These are phyloP conservation scores for Rana temporaria DNA, from an alignment of 2,113 vertebrate genomes.

Conservation along the genomic window DNA sequence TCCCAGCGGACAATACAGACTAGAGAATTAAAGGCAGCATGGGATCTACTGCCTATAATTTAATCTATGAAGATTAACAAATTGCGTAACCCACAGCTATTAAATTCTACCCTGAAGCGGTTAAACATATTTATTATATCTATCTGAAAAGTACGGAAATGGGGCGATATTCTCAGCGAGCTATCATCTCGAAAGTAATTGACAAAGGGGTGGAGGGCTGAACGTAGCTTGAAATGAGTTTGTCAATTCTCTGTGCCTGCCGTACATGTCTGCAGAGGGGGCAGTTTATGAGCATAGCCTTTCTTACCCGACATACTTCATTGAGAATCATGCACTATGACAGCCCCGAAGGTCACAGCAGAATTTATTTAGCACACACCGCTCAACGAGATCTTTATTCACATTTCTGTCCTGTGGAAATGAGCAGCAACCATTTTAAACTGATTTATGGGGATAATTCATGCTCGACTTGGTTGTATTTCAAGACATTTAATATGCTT, in stretches of 20 bases:
- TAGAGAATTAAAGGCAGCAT: conserved; percentile 10
- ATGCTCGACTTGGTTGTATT: conserved; percentile 48
- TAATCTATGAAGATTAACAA: background rate
- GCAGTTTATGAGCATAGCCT: conserved; percentile 52
- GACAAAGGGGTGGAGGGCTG: conserved; percentile 54
- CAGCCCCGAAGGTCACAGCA: conserved; percentile 55
- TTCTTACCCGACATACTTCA: conserved; percentile 56
- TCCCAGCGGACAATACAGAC: conserved; percentile 7
- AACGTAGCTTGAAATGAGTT: conserved; percentile 54
- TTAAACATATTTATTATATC: conserved; percentile 47
- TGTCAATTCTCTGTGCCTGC: conserved; percentile 52
- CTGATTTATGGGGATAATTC: conserved; percentile 57
- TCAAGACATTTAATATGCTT: conserved; percentile 53
- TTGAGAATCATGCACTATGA: conserved; percentile 53
- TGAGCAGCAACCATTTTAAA: conserved; percentile 53
- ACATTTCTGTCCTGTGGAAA: conserved; percentile 51
- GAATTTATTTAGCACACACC: conserved; percentile 55
- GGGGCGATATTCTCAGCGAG: conserved; percentile 41
- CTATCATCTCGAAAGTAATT: conserved; percentile 54
- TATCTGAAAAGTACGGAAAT: conserved; percentile 19
- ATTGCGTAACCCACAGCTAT: conserved; percentile 9
- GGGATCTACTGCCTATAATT: conserved; percentile 18
- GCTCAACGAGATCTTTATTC: conserved; percentile 50
- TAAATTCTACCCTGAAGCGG: conserved; percentile 15
- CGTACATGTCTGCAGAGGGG: conserved; percentile 40